Evolutionary conservation across 2,888 invertebrate species (phyloP).

Genomic region (Hyposoter dolosus): DNA sequence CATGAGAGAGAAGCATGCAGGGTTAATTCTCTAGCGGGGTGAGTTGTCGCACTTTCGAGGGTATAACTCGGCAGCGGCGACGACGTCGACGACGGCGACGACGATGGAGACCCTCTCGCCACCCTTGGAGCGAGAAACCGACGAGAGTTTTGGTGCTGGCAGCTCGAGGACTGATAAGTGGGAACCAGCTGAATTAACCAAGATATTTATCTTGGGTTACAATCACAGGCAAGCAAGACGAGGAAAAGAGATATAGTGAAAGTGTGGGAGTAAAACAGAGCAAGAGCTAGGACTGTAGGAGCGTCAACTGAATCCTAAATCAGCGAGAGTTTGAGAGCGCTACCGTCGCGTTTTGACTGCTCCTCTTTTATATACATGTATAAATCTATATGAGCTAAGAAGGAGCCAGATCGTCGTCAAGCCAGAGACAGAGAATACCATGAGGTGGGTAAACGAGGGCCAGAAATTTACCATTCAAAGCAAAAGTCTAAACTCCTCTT

Average conservation of each 20-base stretch:
- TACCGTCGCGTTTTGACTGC: constrained; percentile 51
- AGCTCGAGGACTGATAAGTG: constrained; percentile 66
- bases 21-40: constrained; percentile 48
- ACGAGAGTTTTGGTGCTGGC: constrained; percentile 58
- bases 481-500: constrained; percentile 23
- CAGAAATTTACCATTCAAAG: constrained; percentile 28
- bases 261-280: constrained; percentile 14
- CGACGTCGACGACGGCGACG: constrained; percentile 6
- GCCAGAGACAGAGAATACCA: constrained; percentile 21
- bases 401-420: constrained; percentile 46
- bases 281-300: constrained; percentile 34
- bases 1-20: constrained; percentile 1
- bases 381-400: constrained; percentile 2
- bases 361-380: background rate
- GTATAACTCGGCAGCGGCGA: constrained; percentile 24
- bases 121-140: constrained; percentile 41
- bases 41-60: constrained; percentile 46
- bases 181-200: constrained; percentile 73
- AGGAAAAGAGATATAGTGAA: constrained; percentile 19
- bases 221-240: constrained; percentile 71
- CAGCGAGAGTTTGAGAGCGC: constrained; percentile 65
- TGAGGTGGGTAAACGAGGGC: constrained; percentile 28
- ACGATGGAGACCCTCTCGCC: constrained; percentile 42
- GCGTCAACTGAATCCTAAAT: constrained; percentile 54
- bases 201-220: constrained; percentile 78